Evolutionary conservation across 2,888 invertebrate species (phyloP).

Genomic region (Hirtodrosophila confusa): DNA sequence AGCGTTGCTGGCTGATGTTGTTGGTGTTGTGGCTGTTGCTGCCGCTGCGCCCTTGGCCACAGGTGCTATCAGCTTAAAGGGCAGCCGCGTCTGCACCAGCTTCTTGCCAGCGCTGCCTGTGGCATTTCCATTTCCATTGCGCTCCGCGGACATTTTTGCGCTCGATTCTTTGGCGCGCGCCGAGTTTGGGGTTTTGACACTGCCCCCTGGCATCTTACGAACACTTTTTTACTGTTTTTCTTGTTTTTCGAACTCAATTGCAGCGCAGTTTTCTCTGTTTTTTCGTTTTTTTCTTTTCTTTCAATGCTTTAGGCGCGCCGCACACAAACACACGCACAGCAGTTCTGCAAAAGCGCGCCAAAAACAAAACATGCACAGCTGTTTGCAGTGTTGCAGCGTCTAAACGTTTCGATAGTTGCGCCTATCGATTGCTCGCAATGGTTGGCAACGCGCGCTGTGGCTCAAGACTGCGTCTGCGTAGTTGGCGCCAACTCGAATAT

Average conservation of each 20-base stretch:
- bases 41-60: constrained; percentile 50
- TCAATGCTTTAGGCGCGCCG: constrained; percentile 3
- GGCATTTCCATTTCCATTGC: constrained; percentile 12
- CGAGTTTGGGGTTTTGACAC: constrained; percentile 60
- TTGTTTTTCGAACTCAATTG: neutral
- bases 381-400: constrained; percentile 21
- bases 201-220: constrained; percentile 45
- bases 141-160: constrained; percentile 30
- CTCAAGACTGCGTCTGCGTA: neutral
- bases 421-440: constrained; percentile 29
- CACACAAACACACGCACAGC: constrained; percentile 36
- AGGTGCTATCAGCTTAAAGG: constrained; percentile 86
- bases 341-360: constrained; percentile 45
- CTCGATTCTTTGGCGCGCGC: constrained; percentile 43
- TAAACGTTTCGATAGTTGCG: neutral
- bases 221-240: constrained; percentile 7
- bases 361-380: constrained; percentile 41
- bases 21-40: constrained; percentile 16
- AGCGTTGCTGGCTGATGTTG: constrained; percentile 24
- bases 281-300: neutral
- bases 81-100: constrained; percentile 87
- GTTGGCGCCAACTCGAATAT: neutral
- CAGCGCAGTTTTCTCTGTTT: neutral
- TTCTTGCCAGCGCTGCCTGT: constrained; percentile 84
- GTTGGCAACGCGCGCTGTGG: constrained; percentile 14